Conservation (phyloP, 2,888 invertebrate species). For the Drosophila aldrichi region DNA sequence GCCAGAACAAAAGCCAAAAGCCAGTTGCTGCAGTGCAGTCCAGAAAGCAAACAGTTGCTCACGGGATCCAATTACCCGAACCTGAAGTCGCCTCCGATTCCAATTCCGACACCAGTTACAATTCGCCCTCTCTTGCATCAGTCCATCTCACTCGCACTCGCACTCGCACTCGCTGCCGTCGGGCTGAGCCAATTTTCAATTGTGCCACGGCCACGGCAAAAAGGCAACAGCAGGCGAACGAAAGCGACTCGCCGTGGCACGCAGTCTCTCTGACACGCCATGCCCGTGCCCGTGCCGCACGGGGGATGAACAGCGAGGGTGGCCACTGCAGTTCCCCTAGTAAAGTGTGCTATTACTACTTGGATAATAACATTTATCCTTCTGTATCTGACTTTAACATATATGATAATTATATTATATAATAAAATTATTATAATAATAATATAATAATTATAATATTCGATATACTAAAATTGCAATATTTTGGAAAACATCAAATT, state of each 20-base stretch:
- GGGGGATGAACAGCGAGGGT: conserved; percentile 50
- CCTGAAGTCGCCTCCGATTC: conserved; percentile 12
- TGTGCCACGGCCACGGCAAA: conserved; percentile 65
- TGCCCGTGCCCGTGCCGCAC: conserved; percentile 39
- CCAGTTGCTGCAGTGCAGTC: conserved; percentile 24
- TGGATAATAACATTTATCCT: no score
- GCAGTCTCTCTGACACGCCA: conserved; percentile 58
- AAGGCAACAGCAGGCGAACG: conserved; percentile 70
- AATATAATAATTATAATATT: no score
- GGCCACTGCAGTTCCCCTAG: not conserved
- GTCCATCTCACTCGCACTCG: not conserved
- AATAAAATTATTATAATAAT: no score
- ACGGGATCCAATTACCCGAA: conserved; percentile 72
- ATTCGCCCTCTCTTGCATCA: not conserved
- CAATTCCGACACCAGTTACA: not conserved
- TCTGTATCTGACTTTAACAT: no score
- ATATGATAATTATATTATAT: no score
- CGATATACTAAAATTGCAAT: no score
- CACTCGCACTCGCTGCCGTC: not conserved
- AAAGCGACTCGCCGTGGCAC: conserved; percentile 48
- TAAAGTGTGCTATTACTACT: no score
- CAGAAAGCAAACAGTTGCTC: conserved; percentile 76
- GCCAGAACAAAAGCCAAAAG: conserved; percentile 46
- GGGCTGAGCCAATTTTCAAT: conserved; percentile 71
- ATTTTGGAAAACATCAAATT: no score